phyloP scores from a whole-genome alignment of 2,797 vertebrate species.

The Paguma larvata region DNA sequence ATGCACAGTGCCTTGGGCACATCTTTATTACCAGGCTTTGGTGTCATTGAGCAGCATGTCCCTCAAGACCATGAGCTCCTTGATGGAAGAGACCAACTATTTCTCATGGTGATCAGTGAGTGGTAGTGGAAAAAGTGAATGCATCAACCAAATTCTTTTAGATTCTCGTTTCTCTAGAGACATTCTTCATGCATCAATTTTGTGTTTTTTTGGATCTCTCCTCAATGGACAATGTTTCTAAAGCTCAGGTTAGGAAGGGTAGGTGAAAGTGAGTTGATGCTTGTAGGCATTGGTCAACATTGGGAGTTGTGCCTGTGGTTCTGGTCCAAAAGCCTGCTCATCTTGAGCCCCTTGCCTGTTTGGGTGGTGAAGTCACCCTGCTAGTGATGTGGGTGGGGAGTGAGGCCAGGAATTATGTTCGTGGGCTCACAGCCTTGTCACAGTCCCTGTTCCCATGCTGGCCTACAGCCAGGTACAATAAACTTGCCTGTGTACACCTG shows the following conservation, averaged over 20 bases:
- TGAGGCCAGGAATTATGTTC: not conserved
- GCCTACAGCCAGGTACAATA: not conserved
- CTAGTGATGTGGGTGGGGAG: not conserved
- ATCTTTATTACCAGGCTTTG: not conserved
- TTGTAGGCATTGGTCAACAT: not conserved
- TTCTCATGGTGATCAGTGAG: not conserved
- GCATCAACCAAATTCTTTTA: not conserved
- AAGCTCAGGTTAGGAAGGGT: not conserved
- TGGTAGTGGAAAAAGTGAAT: not conserved
- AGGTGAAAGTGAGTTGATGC: not conserved
- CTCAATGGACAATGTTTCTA: not conserved
- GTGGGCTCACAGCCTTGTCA: not conserved
- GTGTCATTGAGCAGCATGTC: not conserved
- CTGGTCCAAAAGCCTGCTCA: not conserved
- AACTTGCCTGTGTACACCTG: not conserved
- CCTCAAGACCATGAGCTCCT: not conserved
- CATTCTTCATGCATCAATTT: not conserved
- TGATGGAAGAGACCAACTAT: not conserved
- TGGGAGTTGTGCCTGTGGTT: not conserved
- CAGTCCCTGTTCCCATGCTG: not conserved
- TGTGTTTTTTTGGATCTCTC: not conserved
- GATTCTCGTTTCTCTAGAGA: not conserved
- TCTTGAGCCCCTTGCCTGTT: not conserved
- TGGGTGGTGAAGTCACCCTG: not conserved
- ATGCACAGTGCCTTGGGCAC: not conserved